Conservation (phyloP, 1,140 invertebrate genomes). For the Drosophila triauraria region DNA sequence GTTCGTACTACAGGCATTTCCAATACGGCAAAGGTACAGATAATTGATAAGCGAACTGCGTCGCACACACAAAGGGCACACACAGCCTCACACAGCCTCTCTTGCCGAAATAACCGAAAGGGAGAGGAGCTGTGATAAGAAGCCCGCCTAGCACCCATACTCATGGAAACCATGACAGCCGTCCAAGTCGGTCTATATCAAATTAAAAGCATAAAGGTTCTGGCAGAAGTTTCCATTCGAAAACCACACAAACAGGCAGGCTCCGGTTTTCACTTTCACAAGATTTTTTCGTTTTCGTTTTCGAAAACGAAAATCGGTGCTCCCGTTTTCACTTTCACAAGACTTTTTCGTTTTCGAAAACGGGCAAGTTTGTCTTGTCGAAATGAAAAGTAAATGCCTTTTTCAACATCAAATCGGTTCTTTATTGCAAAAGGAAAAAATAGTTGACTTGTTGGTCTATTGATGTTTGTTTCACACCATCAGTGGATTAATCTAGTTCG, state of each 20-base stretch:
- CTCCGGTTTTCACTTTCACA: too few relatives aligned
- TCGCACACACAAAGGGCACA: constrained; percentile 27
- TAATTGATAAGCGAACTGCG: constrained; percentile 63
- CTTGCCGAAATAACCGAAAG: constrained; percentile 18
- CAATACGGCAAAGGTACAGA: constrained; percentile 52
- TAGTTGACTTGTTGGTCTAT: too few relatives aligned
- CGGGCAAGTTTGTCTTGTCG: too few relatives aligned
- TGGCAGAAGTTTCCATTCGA: constrained; percentile 23
- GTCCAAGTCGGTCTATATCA: constrained; percentile 11
- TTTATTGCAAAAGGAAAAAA: too few relatives aligned
- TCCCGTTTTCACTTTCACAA: too few relatives aligned
- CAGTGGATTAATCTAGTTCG: too few relatives aligned
- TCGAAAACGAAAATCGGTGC: too few relatives aligned
- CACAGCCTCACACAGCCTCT: background rate
- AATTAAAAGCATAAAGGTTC: constrained; percentile 38
- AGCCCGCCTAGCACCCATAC: background rate
- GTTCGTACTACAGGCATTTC: constrained; percentile 34
- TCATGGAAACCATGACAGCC: constrained; percentile 22
- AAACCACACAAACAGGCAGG: constrained; percentile 31
- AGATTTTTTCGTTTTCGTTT: too few relatives aligned
- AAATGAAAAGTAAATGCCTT: too few relatives aligned
- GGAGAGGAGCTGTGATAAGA: constrained; percentile 41
- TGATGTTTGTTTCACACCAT: too few relatives aligned
- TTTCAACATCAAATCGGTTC: too few relatives aligned
- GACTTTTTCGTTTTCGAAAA: too few relatives aligned